Base-by-base conservation (phyloP, 30 jellyfish, hydroid and myxozoan genomes). In the Sanderia malayensis region DNA sequence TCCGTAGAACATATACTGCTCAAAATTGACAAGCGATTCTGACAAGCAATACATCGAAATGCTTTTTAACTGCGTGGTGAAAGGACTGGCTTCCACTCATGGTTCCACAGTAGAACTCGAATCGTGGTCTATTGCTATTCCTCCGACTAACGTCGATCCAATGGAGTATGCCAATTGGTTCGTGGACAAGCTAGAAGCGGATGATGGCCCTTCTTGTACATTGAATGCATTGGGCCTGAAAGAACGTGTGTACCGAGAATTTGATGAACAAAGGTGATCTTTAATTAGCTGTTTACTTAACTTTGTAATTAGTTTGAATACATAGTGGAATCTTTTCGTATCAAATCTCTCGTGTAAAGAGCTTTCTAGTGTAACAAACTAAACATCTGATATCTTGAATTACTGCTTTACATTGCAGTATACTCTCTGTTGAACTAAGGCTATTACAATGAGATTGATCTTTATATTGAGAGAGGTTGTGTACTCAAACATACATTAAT, bases 111-210 rank as follows among this genome's bases (percentile, higher is more conserved):
- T 77, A 11, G 61, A 68, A 15, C n/a, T 76, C 58, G 92, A 93
- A 21, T 55, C 33, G 15, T 70, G 84, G 89, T 76, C 79, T 33
- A 64, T 86, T 44, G 85, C 92, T 17, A 46, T 86, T 18, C 96
- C 96, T 10, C 96, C 96, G 23, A 83, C 87, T n/a, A 86, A 86
- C 53, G 83, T 86, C 46, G 91, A 76, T 27, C 92, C 96, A 0
- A 17, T 27, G 25, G 88, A 86, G 20, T 86, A 86, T 49, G 28
- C 62, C 20, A 18, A 34, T 41, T 86, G 96, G 96, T 62, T 81
- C 24, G 25, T 65, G 2, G 96, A 86, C 25, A 76, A 64, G 41
- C 31, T 79, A 23, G 55, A 31, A 28, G 75, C 24, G 26, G 32
- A 18, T 13, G 86, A 61, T 15, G 55, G 61, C 11, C 64, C 22